These are phyloP conservation scores for Champsocephalus gunnari DNA, from an alignment of 2,797 vertebrate genomes.

Conservation along the genomic window DNA sequence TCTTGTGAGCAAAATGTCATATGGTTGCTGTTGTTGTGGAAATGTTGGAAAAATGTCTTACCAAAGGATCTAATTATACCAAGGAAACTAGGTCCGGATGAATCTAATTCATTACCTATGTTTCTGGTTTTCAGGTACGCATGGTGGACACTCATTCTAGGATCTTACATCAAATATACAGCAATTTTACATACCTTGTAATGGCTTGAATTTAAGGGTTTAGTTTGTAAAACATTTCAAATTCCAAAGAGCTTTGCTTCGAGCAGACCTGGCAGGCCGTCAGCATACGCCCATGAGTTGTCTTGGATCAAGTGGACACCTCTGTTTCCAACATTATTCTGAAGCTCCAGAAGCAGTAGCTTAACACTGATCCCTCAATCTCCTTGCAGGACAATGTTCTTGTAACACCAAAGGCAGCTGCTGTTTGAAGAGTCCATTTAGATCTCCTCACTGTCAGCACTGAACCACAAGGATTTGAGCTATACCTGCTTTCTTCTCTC, in stretches of 20 bases:
- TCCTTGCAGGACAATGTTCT: slow-evolving; percentile 43
- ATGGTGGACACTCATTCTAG: background rate
- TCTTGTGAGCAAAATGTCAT: slow-evolving; percentile 30
- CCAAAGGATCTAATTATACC: background rate
- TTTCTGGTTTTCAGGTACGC: slow-evolving; percentile 1
- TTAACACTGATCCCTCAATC: slow-evolving; percentile 57
- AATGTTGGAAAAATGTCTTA: background rate
- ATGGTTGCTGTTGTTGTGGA: background rate
- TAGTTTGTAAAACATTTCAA: background rate
- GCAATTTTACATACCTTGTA: background rate
- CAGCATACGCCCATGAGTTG: slow-evolving; percentile 17
- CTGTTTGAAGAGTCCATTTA: slow-evolving; percentile 48
- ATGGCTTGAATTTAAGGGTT: slow-evolving; percentile 16
- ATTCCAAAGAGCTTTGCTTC: slow-evolving; percentile 19
- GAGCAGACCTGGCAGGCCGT: background rate
- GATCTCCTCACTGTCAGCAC: slow-evolving; percentile 37
- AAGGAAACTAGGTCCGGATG: background rate
- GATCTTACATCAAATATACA: background rate
- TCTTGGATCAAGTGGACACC: slow-evolving; percentile 28
- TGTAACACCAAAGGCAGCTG: slow-evolving; percentile 42
- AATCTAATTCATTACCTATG: background rate
- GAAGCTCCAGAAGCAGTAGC: slow-evolving; percentile 30
- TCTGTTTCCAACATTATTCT: slow-evolving; percentile 37
- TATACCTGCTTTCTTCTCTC: slow-evolving; percentile 33
- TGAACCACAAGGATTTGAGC: slow-evolving; percentile 34